A percentile compares a stretch with the other conserved stretches of the same genome.
phyloP scores from a whole-genome alignment of 1,140 invertebrate species.

The Heliconius himera region DNA sequence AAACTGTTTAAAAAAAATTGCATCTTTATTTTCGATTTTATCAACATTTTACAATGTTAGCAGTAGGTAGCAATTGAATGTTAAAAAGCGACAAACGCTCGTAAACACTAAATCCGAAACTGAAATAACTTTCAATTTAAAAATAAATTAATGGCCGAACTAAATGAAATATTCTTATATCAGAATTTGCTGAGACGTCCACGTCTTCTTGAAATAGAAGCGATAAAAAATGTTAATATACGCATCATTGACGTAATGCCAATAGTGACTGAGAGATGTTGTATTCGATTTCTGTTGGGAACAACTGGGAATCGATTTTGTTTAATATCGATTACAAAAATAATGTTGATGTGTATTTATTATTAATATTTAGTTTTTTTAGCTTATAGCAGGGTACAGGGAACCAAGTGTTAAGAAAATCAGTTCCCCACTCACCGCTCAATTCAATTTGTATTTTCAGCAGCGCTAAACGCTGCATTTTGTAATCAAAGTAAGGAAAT shows the following conservation, averaged over 20 bases:
- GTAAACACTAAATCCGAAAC: slow-evolving; percentile 21
- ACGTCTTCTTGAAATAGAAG: slow-evolving; percentile 45
- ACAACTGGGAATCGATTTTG: neutral
- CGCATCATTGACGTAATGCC: slow-evolving; percentile 38
- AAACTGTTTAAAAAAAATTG: too few species aligned
- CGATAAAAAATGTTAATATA: slow-evolving; percentile 48
- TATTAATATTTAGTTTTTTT: too few species aligned
- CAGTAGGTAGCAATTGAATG: slow-evolving; percentile 10
- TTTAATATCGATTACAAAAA: neutral
- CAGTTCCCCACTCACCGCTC: neutral
- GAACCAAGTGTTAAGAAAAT: neutral
- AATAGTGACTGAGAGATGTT: slow-evolving; percentile 46
- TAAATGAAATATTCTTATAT: slow-evolving; percentile 29
- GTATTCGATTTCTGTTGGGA: slow-evolving; percentile 33
- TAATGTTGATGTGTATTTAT: neutral
- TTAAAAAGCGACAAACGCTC: neutral
- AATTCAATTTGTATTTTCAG: neutral
- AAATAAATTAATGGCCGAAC: slow-evolving; percentile 39
- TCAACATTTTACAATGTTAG: neutral
- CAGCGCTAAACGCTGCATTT: too few species aligned
- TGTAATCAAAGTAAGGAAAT: too few species aligned
- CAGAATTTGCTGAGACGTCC: slow-evolving; percentile 32
- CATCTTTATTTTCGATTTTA: neutral
- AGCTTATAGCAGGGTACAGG: too few species aligned
- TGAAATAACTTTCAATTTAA: slow-evolving; percentile 37